A percentile compares a stretch with the other conserved stretches of the same genome.
phyloP scores from a whole-genome alignment of 35 echinoderm and acorn worm species.

The Patiria miniata region DNA sequence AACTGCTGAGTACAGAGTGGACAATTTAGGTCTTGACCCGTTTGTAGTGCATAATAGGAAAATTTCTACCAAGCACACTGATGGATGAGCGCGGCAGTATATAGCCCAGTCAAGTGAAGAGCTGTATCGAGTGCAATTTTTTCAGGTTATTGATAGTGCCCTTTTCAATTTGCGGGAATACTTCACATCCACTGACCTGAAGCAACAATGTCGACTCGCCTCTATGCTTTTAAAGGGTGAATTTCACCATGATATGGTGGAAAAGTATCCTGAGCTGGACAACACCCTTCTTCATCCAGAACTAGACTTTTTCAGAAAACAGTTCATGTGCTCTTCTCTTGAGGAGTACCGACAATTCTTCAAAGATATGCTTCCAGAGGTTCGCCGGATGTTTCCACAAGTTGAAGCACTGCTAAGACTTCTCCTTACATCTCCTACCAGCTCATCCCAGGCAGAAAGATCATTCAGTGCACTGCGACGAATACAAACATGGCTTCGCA shows the following conservation, averaged over 20 bases:
- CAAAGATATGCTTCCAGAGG: too few relatives aligned
- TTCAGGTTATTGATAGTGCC: neutral
- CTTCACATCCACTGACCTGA: neutral
- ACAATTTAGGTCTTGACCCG: neutral
- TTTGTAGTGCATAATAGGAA: neutral
- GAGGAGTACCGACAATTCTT: neutral
- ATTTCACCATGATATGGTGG: neutral
- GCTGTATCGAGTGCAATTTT: neutral
- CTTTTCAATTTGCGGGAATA: neutral
- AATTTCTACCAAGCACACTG: neutral
- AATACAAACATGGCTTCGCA: neutral
- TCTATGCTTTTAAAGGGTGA: neutral
- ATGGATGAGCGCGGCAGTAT: too few relatives aligned
- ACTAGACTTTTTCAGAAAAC: neutral
- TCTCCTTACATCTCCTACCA: too few relatives aligned
- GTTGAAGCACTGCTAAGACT: too few relatives aligned
- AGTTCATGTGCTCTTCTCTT: neutral
- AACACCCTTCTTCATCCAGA: neutral
- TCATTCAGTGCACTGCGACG: too few relatives aligned
- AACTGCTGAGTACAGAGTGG: neutral
- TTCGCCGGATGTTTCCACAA: too few relatives aligned
- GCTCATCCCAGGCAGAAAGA: too few relatives aligned
- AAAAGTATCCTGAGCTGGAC: neutral
- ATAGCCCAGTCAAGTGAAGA: neutral
- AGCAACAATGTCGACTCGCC: neutral